Conservation (phyloP, 2,888 invertebrate genomes). For the Melolontha melolontha region DNA sequence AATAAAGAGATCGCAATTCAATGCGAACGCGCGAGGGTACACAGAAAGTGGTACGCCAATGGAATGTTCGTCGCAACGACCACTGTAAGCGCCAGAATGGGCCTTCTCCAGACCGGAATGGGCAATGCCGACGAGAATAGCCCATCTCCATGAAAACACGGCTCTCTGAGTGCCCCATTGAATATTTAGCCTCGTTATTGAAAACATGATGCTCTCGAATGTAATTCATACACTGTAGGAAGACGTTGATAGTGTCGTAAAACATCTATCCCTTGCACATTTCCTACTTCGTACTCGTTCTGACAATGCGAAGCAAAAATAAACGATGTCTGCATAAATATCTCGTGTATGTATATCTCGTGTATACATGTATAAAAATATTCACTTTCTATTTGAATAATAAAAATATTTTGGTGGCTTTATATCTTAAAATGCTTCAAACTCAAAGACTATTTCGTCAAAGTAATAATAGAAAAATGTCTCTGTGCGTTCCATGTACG, state of each 20-base stretch:
- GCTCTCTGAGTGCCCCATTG: conserved; percentile 54
- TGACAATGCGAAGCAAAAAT: conserved; percentile 2
- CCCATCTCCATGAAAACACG: conserved; percentile 61
- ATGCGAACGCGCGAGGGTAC: conserved; percentile 4
- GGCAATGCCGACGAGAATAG: conserved; percentile 63
- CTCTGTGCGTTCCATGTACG: too few relatives aligned
- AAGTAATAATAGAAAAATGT: too few relatives aligned
- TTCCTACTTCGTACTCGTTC: conserved; percentile 13
- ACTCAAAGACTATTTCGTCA: too few relatives aligned
- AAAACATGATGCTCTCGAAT: conserved; percentile 62
- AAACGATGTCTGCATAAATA: conserved; percentile 9
- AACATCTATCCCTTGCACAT: conserved; percentile 46
- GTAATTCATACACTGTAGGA: conserved; percentile 60
- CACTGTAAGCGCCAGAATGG: conserved; percentile 62
- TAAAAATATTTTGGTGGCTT: not conserved
- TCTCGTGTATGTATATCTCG: conserved; percentile 12
- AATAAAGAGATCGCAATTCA: conserved; percentile 56
- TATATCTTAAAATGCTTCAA: too few relatives aligned
- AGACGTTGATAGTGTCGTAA: conserved; percentile 59
- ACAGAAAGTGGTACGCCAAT: conserved; percentile 53
- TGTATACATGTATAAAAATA: conserved; percentile 10
- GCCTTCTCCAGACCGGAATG: conserved; percentile 63
- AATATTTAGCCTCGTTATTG: conserved; percentile 65
- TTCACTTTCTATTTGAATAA: conserved; percentile 24
- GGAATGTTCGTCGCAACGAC: conserved; percentile 61